A percentile compares a stretch with the other conserved stretches of the same genome.
phyloP scores from a whole-genome alignment of 53 echinoderm and acorn worm genomes.

The Arbacia lixula region DNA sequence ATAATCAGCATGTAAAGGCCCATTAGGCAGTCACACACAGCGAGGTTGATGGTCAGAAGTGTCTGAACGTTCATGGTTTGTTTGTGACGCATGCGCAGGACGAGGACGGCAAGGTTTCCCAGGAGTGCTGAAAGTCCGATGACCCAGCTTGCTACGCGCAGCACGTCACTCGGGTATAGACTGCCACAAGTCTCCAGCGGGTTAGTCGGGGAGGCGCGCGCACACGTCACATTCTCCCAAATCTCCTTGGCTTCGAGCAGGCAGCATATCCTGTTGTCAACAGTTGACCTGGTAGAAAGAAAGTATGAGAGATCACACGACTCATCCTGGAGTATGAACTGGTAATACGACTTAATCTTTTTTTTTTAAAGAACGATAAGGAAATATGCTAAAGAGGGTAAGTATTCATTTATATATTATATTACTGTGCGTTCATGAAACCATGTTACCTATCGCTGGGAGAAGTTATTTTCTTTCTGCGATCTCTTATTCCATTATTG shows the following conservation, averaged over 20 bases:
- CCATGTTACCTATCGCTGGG: no score
- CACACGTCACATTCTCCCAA: neutral
- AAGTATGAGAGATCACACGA: no score
- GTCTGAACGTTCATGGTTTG: neutral
- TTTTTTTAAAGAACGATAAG: no score
- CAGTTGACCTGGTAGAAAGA: slow-evolving; percentile 34
- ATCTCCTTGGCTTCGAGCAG: neutral
- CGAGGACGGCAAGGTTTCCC: slow-evolving; percentile 4
- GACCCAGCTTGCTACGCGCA: neutral
- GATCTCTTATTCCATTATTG: no score
- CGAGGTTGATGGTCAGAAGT: slow-evolving; percentile 5
- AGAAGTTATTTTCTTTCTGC: no score
- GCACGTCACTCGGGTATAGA: slow-evolving; percentile 1
- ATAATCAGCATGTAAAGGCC: slow-evolving; percentile 34
- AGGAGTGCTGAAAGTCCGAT: slow-evolving; percentile 5
- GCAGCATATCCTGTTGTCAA: slow-evolving; percentile 10
- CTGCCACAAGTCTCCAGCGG: slow-evolving; percentile 16
- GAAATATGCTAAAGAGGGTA: no score
- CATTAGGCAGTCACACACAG: slow-evolving; percentile 13
- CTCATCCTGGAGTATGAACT: no score
- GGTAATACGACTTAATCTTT: no score
- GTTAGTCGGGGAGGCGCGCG: neutral
- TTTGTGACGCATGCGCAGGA: neutral
- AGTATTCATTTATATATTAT: no score
- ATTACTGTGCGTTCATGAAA: no score